Conservation (phyloP, 2,888 invertebrate genomes). For the Pristionchus mayeri region DNA sequence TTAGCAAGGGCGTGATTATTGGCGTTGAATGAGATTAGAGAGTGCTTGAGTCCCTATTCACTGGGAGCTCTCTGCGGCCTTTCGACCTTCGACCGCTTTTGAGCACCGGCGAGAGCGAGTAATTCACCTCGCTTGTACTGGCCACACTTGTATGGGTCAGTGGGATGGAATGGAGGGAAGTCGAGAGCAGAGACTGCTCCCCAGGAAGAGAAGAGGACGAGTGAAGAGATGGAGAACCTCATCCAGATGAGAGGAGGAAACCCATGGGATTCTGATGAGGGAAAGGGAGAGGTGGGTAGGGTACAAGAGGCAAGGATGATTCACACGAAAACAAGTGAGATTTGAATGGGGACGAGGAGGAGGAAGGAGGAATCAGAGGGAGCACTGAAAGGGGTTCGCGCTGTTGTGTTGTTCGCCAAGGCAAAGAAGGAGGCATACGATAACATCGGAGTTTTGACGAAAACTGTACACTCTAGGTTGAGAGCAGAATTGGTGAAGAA, state of each 20-base stretch:
- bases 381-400: not conserved
- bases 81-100: conserved; percentile 25
- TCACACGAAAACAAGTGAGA: conserved; percentile 34
- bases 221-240: conserved; percentile 17
- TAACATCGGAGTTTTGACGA: conserved; percentile 44
- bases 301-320: no score
- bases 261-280: conserved; percentile 4
- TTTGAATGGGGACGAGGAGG: conserved; percentile 19
- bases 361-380: not conserved
- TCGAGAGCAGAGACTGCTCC: conserved; percentile 54
- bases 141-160: conserved; percentile 71
- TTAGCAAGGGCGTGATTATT: conserved; percentile 27
- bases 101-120: not conserved
- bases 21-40: conserved; percentile 42
- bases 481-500: not conserved
- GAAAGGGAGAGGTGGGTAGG: no score
- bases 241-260: conserved; percentile 35
- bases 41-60: conserved; percentile 36
- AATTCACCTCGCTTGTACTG: conserved; percentile 48
- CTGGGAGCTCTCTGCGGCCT: not conserved
- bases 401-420: conserved; percentile 1
- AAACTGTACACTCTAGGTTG: conserved; percentile 13
- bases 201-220: not conserved
- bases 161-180: conserved; percentile 65
- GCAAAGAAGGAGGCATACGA: conserved; percentile 28